Evolutionary conservation across 2,888 invertebrate genomes (phyloP).

Genomic region (Pristionchus fissidentatus): DNA sequence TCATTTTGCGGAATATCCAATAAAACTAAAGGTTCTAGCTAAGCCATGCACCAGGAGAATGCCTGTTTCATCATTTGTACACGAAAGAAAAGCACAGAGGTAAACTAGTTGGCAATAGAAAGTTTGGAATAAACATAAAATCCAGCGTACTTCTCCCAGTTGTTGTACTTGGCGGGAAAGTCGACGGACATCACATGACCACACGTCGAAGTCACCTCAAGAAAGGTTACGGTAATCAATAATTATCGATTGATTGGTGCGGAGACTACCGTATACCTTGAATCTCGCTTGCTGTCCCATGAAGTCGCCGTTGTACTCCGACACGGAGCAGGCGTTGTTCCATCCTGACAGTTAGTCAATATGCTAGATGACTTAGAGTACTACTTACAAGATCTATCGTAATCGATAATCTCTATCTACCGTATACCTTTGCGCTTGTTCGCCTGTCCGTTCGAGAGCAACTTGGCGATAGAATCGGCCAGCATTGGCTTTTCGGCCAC

Average conservation of each 20-base stretch:
- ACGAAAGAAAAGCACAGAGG: no score
- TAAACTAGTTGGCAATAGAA: no score
- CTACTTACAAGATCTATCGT: not conserved
- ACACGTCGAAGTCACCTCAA: constrained; percentile 93
- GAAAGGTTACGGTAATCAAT: no score
- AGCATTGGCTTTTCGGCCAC: constrained; percentile 96
- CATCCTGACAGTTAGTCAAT: constrained; percentile 80
- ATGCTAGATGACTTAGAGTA: not conserved
- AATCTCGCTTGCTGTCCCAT: constrained; percentile 82
- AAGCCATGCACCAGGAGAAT: no score
- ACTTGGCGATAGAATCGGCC: constrained; percentile 92
- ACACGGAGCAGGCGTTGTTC: constrained; percentile 91
- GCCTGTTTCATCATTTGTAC: no score
- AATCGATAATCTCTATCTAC: constrained; percentile 53
- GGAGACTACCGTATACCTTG: constrained; percentile 78
- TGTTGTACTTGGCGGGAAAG: constrained; percentile 90
- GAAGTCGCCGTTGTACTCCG: constrained; percentile 92
- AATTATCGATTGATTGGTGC: not conserved
- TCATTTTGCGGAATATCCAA: no score
- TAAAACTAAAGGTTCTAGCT: no score
- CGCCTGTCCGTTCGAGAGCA: constrained; percentile 90
- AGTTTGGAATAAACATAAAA: no score
- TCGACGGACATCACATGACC: constrained; percentile 98
- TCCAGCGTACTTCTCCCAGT: constrained; percentile 91
- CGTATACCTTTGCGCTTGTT: constrained; percentile 82